Percentiles rank a stretch among this genome's conserved stretches.
phyloP scores from a whole-genome alignment of 2,888 invertebrate species.

The Mesochorus sp. region DNA sequence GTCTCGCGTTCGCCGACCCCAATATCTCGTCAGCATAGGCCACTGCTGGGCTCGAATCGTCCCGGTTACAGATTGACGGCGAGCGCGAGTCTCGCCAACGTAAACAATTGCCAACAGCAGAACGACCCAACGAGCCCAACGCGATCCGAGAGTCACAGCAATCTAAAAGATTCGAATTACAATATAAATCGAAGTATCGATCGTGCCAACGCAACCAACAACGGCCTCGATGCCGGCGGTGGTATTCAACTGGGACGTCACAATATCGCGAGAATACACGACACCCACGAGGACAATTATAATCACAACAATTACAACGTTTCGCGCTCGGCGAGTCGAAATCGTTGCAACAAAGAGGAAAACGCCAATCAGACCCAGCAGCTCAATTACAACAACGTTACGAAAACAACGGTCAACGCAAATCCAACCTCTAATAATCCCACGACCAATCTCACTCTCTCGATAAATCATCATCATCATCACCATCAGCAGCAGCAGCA shows the following conservation, averaged over 20 bases:
- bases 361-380: constrained; percentile 79
- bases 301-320: constrained; percentile 79
- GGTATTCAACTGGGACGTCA: constrained; percentile 52
- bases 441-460: constrained; percentile 75
- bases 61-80: constrained; percentile 75
- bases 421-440: constrained; percentile 74
- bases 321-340: constrained; percentile 76
- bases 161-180: constrained; percentile 80
- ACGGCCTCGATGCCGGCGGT: too few relatives aligned
- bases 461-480: constrained; percentile 79
- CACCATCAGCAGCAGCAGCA: too few relatives aligned
- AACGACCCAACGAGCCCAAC: constrained; percentile 78
- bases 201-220: constrained; percentile 66
- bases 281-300: constrained; percentile 78
- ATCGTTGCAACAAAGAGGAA: constrained; percentile 79
- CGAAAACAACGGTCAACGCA: constrained; percentile 80
- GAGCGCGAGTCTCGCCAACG: constrained; percentile 80
- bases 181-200: constrained; percentile 76
- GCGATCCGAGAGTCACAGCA: constrained; percentile 79
- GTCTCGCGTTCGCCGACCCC: constrained; percentile 80
- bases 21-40: constrained; percentile 74
- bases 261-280: constrained; percentile 73
- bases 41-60: constrained; percentile 66
- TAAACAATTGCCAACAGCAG: constrained; percentile 79
- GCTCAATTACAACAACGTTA: constrained; percentile 79